Evolutionary conservation across 2,113 vertebrate genomes (phyloP).

Genomic region (Stigmatopora nigra): DNA sequence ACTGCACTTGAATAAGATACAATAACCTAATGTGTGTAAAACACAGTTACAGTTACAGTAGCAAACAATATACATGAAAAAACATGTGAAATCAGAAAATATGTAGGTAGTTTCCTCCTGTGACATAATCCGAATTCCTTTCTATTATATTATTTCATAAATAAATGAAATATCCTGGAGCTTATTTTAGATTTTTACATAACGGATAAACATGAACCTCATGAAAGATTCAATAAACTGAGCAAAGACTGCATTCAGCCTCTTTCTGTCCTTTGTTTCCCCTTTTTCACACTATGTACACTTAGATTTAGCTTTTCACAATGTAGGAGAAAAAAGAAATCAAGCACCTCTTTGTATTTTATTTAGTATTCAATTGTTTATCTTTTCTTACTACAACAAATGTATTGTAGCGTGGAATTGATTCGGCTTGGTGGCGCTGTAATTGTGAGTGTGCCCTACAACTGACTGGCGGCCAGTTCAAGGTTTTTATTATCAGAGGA

Average conservation of each 20-base stretch:
- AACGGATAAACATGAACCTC: neutral
- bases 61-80: neutral
- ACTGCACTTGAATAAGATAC: too few species aligned
- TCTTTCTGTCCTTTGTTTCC: too few species aligned
- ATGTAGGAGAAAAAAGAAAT: neutral
- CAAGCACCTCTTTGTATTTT: neutral
- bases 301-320: neutral
- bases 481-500: too few species aligned
- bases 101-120: neutral
- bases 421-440: too few species aligned
- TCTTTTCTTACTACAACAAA: neutral
- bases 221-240: slow-evolving; percentile 4
- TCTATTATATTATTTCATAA: neutral
- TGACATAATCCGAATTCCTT: neutral
- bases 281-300: neutral
- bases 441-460: too few species aligned
- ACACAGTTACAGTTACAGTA: neutral
- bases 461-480: too few species aligned
- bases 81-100: neutral
- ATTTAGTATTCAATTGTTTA: neutral
- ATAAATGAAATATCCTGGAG: slow-evolving; percentile 1
- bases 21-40: too few species aligned
- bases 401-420: neutral
- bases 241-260: neutral
- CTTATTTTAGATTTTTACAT: slow-evolving; percentile 4